A percentile compares a stretch with the other conserved stretches of the same genome.
These are phyloP conservation scores for Fistularia tabacaria DNA, from an alignment of 2,797 vertebrate genomes.

Conservation along the genomic window DNA sequence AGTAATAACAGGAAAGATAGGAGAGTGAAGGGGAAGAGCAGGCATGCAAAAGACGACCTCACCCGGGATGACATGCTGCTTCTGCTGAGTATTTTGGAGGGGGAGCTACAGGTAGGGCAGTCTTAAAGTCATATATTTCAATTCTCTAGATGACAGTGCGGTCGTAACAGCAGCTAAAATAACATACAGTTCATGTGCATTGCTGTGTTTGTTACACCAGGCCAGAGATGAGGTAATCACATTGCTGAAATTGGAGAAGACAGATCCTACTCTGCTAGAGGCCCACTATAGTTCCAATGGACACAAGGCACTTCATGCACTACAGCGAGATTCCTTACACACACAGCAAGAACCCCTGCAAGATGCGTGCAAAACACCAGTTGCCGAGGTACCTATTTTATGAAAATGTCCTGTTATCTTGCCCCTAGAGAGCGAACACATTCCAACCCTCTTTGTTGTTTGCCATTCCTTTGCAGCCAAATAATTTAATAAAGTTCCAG, in stretches of 20 bases:
- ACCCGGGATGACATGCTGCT: slow-evolving; percentile 87
- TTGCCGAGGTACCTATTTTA: slow-evolving; percentile 78
- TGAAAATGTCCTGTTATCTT: neutral
- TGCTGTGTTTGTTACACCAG: slow-evolving; percentile 60
- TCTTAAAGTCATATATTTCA: neutral
- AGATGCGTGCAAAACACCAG: slow-evolving; percentile 85
- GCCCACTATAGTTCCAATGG: slow-evolving; percentile 86
- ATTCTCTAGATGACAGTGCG: neutral
- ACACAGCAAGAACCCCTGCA: slow-evolving; percentile 80
- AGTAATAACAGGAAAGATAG: slow-evolving; percentile 18
- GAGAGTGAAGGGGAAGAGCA: slow-evolving; percentile 21
- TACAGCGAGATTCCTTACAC: slow-evolving; percentile 85
- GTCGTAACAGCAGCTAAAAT: neutral
- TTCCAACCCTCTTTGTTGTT: slow-evolving; percentile 4
- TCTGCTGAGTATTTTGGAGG: slow-evolving; percentile 89
- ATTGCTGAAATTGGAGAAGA: slow-evolving; percentile 87
- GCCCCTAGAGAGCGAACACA: too few species aligned
- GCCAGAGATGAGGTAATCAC: slow-evolving; percentile 92
- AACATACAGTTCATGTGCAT: slow-evolving; percentile 2
- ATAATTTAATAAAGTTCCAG: slow-evolving; percentile 80
- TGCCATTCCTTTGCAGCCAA: slow-evolving; percentile 68
- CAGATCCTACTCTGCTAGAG: slow-evolving; percentile 82
- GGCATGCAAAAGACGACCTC: slow-evolving; percentile 72
- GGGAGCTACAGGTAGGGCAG: slow-evolving; percentile 84
- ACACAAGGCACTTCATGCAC: slow-evolving; percentile 82